Conservation (phyloP, 2,113 vertebrate species). For the Brachionichthys hirsutus region DNA sequence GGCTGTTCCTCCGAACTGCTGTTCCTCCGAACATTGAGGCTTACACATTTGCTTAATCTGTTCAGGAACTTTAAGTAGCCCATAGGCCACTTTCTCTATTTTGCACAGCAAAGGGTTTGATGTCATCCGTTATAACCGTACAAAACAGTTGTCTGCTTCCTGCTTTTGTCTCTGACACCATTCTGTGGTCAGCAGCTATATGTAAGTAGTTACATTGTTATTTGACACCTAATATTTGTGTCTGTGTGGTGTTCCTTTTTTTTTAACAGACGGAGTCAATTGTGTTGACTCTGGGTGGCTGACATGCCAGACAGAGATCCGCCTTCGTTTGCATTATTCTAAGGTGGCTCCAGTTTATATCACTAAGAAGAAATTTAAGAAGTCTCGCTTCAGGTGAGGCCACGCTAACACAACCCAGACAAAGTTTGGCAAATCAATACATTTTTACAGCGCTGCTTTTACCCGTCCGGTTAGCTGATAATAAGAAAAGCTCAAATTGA, state of each 20-base stretch:
- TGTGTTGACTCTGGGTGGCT: slow-evolving; percentile 94
- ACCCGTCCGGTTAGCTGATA: slow-evolving; percentile 6
- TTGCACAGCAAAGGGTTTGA: slow-evolving; percentile 1
- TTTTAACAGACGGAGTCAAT: slow-evolving; percentile 81
- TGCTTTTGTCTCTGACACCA: not conserved
- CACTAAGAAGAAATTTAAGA: slow-evolving; percentile 97
- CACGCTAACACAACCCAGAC: slow-evolving; percentile 11
- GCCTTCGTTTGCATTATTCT: slow-evolving; percentile 92
- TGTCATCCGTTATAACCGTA: not conserved
- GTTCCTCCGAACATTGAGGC: too few species aligned
- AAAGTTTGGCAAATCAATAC: slow-evolving; percentile 6
- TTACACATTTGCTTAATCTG: not conserved
- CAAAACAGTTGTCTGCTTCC: not conserved
- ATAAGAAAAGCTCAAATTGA: not conserved
- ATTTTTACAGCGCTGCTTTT: not conserved
- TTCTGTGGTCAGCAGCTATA: slow-evolving; percentile 19
- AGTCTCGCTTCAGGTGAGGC: slow-evolving; percentile 94
- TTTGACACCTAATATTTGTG: not conserved
- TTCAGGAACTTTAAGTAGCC: not conserved
- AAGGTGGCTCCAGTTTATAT: slow-evolving; percentile 90
- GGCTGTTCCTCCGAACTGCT: too few species aligned
- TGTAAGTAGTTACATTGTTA: not conserved
- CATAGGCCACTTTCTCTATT: slow-evolving; percentile 1
- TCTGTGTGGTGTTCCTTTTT: not conserved
- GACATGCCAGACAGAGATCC: slow-evolving; percentile 95